Conservation (phyloP, 2,888 invertebrate genomes). For the Chydorus sphaericus region DNA sequence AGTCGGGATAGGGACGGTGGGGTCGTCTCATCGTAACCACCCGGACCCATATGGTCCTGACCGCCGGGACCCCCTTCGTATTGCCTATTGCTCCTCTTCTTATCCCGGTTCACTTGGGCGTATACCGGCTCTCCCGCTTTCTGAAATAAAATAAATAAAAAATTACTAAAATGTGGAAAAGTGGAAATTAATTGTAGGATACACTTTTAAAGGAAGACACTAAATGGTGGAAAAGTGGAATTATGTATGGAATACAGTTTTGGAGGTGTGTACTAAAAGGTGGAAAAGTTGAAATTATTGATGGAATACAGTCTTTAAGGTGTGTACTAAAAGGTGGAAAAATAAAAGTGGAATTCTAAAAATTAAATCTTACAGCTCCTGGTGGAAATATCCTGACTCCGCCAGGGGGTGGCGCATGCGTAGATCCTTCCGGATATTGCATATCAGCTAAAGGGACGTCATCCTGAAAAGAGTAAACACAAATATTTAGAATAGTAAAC, state of each 20-base stretch:
- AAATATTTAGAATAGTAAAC: not conserved
- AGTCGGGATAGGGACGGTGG: conserved; percentile 2
- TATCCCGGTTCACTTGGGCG: conserved; percentile 49
- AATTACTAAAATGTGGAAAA: not conserved
- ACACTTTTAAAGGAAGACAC: too few species aligned
- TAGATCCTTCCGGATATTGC: conserved; percentile 47
- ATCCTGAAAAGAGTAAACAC: conserved; percentile 34
- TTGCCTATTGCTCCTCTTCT: conserved; percentile 41
- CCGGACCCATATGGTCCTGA: conserved; percentile 14
- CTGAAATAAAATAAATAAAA: conserved; percentile 22
- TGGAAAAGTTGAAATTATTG: too few species aligned
- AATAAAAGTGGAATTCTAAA: not conserved
- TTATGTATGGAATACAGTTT: too few species aligned
- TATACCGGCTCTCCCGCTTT: conserved; percentile 46
- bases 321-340: not conserved
- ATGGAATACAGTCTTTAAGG: too few species aligned
- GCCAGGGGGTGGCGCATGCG: conserved; percentile 32
- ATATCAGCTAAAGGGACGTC: conserved; percentile 58
- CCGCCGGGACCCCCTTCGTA: conserved; percentile 23
- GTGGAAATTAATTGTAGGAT: too few species aligned
- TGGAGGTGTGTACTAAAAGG: too few species aligned
- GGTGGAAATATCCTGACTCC: conserved; percentile 37
- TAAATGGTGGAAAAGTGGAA: too few species aligned
- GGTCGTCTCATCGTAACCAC: conserved; percentile 4
- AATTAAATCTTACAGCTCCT: conserved; percentile 27